Evolutionary conservation across 2,797 vertebrate species (phyloP).

Genomic region (Phrynocephalus vlangalii): DNA sequence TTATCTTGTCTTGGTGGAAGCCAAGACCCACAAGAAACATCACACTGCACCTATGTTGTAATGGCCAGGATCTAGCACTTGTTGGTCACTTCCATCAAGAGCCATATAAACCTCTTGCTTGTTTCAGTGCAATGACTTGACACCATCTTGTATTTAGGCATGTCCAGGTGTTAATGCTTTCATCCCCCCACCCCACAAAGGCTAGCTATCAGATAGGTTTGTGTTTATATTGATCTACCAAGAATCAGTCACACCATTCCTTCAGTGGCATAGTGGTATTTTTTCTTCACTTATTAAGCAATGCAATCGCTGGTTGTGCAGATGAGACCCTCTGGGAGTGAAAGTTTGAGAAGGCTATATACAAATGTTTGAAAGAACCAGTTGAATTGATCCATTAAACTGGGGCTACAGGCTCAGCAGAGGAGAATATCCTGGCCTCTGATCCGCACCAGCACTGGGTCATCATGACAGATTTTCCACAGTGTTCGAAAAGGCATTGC

Average conservation of each 20-base stretch:
- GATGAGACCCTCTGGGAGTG: not conserved
- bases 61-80: not conserved
- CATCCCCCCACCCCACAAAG: too few species aligned
- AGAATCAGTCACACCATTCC: conserved; percentile 56
- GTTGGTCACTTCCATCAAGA: not conserved
- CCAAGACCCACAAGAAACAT: not conserved
- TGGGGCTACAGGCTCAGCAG: conserved; percentile 24
- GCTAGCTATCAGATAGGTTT: not conserved
- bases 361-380: conserved; percentile 8
- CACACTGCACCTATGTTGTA: not conserved
- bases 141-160: not conserved
- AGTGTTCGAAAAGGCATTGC: conserved; percentile 62
- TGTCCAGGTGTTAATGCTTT: not conserved
- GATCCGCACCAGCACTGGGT: conserved; percentile 60
- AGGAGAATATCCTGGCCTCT: conserved; percentile 48
- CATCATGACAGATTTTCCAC: conserved; percentile 69
- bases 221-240: not conserved
- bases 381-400: conserved; percentile 45
- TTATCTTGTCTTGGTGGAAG: not conserved
- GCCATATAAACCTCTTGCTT: not conserved
- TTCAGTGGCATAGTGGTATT: conserved; percentile 68
- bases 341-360: conserved; percentile 8
- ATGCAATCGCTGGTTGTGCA: not conserved
- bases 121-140: not conserved
- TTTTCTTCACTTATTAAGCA: conserved; percentile 44